Base-by-base conservation (phyloP, 2,888 invertebrate genomes). In the Entomobrya proxima region DNA sequence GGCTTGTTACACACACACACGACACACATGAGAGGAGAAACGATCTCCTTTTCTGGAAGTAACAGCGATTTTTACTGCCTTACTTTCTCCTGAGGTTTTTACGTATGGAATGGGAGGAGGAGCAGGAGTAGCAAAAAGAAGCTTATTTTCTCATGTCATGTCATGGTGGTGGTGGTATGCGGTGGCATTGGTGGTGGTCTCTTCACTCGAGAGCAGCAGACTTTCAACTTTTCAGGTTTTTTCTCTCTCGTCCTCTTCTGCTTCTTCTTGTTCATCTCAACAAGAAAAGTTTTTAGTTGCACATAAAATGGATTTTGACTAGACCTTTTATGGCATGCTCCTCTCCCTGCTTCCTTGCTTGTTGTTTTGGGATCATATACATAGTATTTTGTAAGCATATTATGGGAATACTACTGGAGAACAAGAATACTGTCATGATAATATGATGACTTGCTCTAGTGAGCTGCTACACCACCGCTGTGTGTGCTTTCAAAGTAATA, bases 251-350 rank as follows among this genome's bases (percentile, higher is more conserved):
- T 5, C 24, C 52, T 4, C 4, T 18, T 52, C 52, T 52, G 21
- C 18, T 21, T 2, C 5, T n/a, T n/a, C n/a, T n/a, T n/a, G n/a
- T n/a, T n/a, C n/a, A n/a, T n/a, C n/a, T n/a, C n/a, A 27, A 30
- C 6, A 35, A 64, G 11, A 64, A 21, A 64, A 64, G 58, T 58
- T 58, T n/a, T 30, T 30, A 64, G 61, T 35, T 64, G 61, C 32
- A 64, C 35, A 64, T 64, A 64, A 64, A 64, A 64, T 64, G 61
- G 61, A 64, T 64, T 32, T 35, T 64, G 61, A 64, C 32, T 64
- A 64, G 61, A 58, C 58, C 61, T 64, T 52, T 64, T 58, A 64
- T 64, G 61, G 61, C n/a, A n/a, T 21, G 55, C 18, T 55, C 11
- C 61, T 35, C 24, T 35, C n/a, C 5, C 18, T 32, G n/a, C n/a